Percentiles rank a stretch among this genome's conserved stretches.
Evolutionary conservation across 2,797 vertebrate genomes (phyloP).

Genomic region (Phataginus tricuspis): DNA sequence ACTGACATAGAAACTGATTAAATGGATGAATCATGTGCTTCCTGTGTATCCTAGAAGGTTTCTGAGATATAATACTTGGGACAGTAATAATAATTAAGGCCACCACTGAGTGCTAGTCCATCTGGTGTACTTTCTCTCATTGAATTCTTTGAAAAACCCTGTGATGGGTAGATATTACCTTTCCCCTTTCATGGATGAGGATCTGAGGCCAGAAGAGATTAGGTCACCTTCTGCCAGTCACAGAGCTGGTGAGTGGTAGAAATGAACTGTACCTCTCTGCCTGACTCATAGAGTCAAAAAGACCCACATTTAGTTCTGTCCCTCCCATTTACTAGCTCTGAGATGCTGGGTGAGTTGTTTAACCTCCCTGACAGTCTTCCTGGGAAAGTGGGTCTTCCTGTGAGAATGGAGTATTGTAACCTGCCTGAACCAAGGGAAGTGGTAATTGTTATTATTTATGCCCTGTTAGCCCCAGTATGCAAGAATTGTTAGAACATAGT

Average conservation of each 20-base stretch:
- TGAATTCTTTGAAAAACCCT: background rate
- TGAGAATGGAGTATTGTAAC: too few relatives aligned
- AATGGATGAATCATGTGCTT: background rate
- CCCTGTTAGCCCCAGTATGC: background rate
- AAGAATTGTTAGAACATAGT: background rate
- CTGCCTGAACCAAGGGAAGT: background rate
- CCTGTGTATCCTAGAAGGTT: background rate
- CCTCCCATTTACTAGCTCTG: too few relatives aligned
- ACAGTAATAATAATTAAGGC: too few relatives aligned
- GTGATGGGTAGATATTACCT: background rate
- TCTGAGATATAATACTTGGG: rapidly evolving
- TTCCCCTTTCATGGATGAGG: background rate
- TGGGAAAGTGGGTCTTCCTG: too few relatives aligned
- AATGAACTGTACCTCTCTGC: background rate
- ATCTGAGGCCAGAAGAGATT: background rate
- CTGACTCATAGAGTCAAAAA: background rate
- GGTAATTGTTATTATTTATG: background rate
- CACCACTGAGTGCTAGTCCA: background rate
- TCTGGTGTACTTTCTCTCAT: background rate
- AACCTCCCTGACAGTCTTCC: background rate
- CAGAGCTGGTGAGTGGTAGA: background rate
- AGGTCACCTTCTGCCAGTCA: background rate
- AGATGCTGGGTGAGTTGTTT: background rate
- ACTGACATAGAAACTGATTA: background rate
- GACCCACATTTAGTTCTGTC: background rate